Evolutionary conservation across 2,113 vertebrate species (phyloP).

Genomic region (Egretta garzetta): DNA sequence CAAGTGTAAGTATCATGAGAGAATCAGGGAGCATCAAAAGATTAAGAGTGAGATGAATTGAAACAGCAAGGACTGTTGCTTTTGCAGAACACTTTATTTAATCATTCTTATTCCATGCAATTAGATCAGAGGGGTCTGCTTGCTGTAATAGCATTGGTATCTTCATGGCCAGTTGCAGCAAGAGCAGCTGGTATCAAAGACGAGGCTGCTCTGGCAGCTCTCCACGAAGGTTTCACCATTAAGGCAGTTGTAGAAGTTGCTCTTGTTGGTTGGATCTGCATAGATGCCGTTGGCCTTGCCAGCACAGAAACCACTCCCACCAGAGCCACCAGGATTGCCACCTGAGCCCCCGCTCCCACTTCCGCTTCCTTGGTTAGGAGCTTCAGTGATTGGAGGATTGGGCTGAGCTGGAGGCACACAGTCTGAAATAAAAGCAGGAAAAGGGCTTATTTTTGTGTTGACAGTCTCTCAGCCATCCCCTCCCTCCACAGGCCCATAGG

Average conservation of each 20-base stretch:
- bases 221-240: conserved; percentile 42
- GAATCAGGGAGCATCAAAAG: not conserved
- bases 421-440: conserved; percentile 48
- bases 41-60: accelerated
- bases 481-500: not conserved
- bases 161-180: conserved; percentile 78
- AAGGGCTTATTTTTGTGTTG: not conserved
- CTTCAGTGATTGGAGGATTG: conserved; percentile 17
- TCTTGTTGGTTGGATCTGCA: conserved; percentile 63
- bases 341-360: not conserved
- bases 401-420: conserved; percentile 8
- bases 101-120: not conserved
- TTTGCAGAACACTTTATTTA: not conserved
- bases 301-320: conserved; percentile 67
- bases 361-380: not conserved
- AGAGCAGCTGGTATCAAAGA: conserved; percentile 73
- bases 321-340: not conserved
- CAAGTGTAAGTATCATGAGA: accelerated
- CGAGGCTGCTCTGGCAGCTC: conserved; percentile 42
- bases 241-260: conserved; percentile 70
- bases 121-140: no score
- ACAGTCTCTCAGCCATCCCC: not conserved
- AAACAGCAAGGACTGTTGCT: not conserved
- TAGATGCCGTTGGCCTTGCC: conserved; percentile 76
- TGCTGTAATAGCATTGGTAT: accelerated